Evolutionary conservation across 23 tunicate genomes (phyloP).

Genomic region (Halocynthia aurantium): DNA sequence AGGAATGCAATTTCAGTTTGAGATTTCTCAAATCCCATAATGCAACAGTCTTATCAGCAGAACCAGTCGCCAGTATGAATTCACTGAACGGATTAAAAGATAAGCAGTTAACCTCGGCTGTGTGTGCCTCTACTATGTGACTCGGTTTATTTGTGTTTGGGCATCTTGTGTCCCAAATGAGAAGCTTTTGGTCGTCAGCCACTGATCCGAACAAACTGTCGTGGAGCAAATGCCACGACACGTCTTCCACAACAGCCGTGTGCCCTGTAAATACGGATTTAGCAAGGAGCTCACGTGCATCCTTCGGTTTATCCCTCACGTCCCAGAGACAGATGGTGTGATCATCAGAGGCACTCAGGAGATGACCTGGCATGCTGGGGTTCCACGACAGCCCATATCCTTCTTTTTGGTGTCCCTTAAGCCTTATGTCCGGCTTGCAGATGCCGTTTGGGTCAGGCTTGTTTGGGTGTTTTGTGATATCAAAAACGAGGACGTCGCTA

Average conservation of each 20-base stretch:
- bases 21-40: constrained; percentile 91
- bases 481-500: constrained; percentile 88
- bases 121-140: constrained; percentile 75
- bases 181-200: constrained; percentile 84
- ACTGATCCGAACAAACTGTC: constrained; percentile 90
- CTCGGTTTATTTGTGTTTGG: constrained; percentile 40
- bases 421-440: constrained; percentile 72
- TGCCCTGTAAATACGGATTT: constrained; percentile 65
- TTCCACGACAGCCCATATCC: constrained; percentile 98
- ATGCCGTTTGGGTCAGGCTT: constrained; percentile 67
- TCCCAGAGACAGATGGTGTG: constrained; percentile 95
- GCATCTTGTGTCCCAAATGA: constrained; percentile 89
- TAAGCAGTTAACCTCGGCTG: constrained; percentile 85
- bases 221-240: constrained; percentile 84
- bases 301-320: constrained; percentile 56
- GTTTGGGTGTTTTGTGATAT: constrained; percentile 77
- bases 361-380: constrained; percentile 58
- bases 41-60: constrained; percentile 95
- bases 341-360: constrained; percentile 86
- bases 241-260: constrained; percentile 92
- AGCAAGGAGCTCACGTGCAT: constrained; percentile 57
- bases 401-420: constrained; percentile 88
- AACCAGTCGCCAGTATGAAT: constrained; percentile 84
- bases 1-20: constrained; percentile 67
- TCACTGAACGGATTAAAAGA: constrained; percentile 85